A percentile compares a stretch with the other conserved stretches of the same genome.
Evolutionary conservation across 2,797 vertebrate species (phyloP).

Genomic region (Enteromius thamalakanensis): DNA sequence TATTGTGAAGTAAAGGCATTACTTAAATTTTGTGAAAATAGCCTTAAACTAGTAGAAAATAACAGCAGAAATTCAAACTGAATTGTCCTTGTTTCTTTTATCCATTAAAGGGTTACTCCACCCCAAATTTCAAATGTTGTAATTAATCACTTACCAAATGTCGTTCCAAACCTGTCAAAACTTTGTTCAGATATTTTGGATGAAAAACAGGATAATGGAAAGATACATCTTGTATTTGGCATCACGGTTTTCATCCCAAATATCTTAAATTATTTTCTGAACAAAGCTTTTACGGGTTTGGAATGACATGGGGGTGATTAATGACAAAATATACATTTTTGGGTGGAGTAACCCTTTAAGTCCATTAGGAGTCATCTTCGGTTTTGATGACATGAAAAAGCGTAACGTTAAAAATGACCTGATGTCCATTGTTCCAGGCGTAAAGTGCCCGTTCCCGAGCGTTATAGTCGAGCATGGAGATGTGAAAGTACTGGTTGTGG

Average conservation of each 20-base stretch:
- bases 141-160: too few relatives aligned
- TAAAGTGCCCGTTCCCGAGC: conserved; percentile 93
- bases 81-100: conserved; percentile 39
- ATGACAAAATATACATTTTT: too few relatives aligned
- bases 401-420: conserved; percentile 97
- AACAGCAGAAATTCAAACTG: conserved; percentile 66
- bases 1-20: conserved; percentile 58
- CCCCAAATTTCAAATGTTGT: too few relatives aligned
- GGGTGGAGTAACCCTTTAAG: background rate
- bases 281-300: too few relatives aligned
- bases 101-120: background rate
- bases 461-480: conserved; percentile 99
- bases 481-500: conserved; percentile 98
- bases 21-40: conserved; percentile 49
- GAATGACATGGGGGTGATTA: too few relatives aligned
- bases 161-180: too few relatives aligned
- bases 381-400: conserved; percentile 98
- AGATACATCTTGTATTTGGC: too few relatives aligned
- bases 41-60: conserved; percentile 48
- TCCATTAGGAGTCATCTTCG: conserved; percentile 88
- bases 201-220: too few relatives aligned
- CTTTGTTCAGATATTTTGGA: too few relatives aligned
- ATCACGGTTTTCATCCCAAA: too few relatives aligned
- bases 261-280: too few relatives aligned
- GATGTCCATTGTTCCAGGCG: conserved; percentile 98